Evolutionary conservation across 2,888 invertebrate species (phyloP).

Genomic region (Platycheirus albimanus): DNA sequence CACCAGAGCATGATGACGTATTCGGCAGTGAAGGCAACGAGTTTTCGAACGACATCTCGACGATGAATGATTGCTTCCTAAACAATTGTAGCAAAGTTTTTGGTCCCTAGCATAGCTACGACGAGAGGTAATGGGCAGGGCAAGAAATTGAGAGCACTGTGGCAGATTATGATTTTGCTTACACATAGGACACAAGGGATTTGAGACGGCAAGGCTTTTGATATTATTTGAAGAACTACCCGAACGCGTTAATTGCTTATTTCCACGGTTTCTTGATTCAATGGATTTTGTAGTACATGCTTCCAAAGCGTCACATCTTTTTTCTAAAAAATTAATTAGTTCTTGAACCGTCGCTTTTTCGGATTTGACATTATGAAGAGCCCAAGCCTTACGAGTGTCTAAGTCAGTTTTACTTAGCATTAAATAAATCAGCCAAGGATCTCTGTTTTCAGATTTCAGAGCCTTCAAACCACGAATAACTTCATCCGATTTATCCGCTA

Average conservation of each 20-base stretch:
- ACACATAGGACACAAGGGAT: too few relatives aligned
- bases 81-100: slow-evolving; percentile 20
- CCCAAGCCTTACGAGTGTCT: slow-evolving; percentile 24
- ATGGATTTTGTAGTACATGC: too few relatives aligned
- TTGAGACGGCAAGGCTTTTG: too few relatives aligned
- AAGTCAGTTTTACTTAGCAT: slow-evolving; percentile 3
- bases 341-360: too few relatives aligned
- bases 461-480: slow-evolving; percentile 13
- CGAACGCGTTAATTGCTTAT: too few relatives aligned
- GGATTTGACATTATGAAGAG: too few relatives aligned
- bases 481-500: slow-evolving; percentile 17
- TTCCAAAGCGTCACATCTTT: too few relatives aligned
- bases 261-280: too few relatives aligned
- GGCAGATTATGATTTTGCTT: neutral
- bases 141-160: slow-evolving; percentile 7
- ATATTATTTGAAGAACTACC: too few relatives aligned
- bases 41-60: slow-evolving; percentile 4
- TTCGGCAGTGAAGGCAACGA: neutral
- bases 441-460: slow-evolving; percentile 6
- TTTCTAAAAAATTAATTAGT: too few relatives aligned
- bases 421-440: slow-evolving; percentile 19
- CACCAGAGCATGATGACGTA: too few relatives aligned
- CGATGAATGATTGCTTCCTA: neutral
- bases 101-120: slow-evolving; percentile 16
- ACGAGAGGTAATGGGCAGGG: slow-evolving; percentile 8